Evolutionary conservation across 2,797 vertebrate species (phyloP).

Genomic region (Limnodromus scolopaceus): DNA sequence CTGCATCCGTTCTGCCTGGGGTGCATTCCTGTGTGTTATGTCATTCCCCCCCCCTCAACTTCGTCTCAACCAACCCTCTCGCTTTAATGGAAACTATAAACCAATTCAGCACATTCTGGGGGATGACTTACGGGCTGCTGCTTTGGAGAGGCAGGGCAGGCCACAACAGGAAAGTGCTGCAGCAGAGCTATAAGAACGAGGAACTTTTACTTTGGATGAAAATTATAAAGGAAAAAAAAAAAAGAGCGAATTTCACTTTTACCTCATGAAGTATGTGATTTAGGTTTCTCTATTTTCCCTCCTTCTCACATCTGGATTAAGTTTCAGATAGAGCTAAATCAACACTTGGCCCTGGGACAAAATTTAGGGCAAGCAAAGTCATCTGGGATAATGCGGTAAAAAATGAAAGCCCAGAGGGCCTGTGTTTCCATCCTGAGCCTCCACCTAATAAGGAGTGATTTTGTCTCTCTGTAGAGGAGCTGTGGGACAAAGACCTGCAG

Average conservation of each 20-base stretch:
- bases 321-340: background rate
- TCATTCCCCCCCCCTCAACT: background rate
- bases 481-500: background rate
- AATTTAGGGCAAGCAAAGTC: background rate
- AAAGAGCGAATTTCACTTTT: background rate
- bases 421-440: background rate
- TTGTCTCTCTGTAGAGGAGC: background rate
- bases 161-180: slow-evolving; percentile 57
- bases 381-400: background rate
- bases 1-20: background rate
- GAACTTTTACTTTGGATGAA: slow-evolving; percentile 47
- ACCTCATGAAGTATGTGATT: background rate
- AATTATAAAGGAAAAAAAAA: background rate
- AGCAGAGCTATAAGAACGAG: background rate
- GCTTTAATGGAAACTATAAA: slow-evolving; percentile 38
- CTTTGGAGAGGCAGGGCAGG: slow-evolving; percentile 70
- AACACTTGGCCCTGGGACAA: background rate
- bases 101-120: slow-evolving; percentile 34
- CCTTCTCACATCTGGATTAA: background rate
- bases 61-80: slow-evolving; percentile 9
- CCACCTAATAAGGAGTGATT: background rate
- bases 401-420: background rate
- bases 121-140: slow-evolving; percentile 60
- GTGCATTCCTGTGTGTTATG: slow-evolving; percentile 5
- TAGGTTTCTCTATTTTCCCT: background rate